phyloP scores from a whole-genome alignment of 1,140 invertebrate species.

The Bombus affinis region DNA sequence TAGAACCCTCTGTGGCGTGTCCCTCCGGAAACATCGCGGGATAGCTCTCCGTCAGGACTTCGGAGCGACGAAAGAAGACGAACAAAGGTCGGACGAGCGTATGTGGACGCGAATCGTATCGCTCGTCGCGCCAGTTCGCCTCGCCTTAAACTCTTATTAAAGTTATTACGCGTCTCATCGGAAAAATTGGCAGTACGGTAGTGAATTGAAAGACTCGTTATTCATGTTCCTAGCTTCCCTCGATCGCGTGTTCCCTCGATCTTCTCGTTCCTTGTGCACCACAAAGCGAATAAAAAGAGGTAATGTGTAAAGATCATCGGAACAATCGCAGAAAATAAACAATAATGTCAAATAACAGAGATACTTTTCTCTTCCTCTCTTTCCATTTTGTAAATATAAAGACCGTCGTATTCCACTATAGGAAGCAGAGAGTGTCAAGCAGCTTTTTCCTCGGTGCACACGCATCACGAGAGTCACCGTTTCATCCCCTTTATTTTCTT shows the following conservation, averaged over 20 bases:
- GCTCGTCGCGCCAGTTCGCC: slow-evolving; percentile 10
- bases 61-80: slow-evolving; percentile 38
- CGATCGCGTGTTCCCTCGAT: slow-evolving; percentile 8
- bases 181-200: slow-evolving; percentile 77
- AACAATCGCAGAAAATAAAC: too few species aligned
- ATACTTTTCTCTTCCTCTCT: neutral
- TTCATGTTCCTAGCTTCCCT: slow-evolving; percentile 32
- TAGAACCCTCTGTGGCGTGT: neutral
- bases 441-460: neutral
- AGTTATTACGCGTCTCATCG: slow-evolving; percentile 65
- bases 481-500: neutral
- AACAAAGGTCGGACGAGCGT: slow-evolving; percentile 2
- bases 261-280: neutral
- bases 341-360: neutral
- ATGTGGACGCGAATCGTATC: slow-evolving; percentile 4
- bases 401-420: too few species aligned
- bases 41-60: slow-evolving; percentile 12
- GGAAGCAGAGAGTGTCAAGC: neutral
- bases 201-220: slow-evolving; percentile 75
- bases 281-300: neutral
- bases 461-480: neutral
- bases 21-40: slow-evolving; percentile 10
- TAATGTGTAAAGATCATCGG: too few species aligned
- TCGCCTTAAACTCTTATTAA: slow-evolving; percentile 55
- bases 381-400: neutral